phyloP scores from a whole-genome alignment of 1,140 invertebrate species.

The Apis cerana region DNA sequence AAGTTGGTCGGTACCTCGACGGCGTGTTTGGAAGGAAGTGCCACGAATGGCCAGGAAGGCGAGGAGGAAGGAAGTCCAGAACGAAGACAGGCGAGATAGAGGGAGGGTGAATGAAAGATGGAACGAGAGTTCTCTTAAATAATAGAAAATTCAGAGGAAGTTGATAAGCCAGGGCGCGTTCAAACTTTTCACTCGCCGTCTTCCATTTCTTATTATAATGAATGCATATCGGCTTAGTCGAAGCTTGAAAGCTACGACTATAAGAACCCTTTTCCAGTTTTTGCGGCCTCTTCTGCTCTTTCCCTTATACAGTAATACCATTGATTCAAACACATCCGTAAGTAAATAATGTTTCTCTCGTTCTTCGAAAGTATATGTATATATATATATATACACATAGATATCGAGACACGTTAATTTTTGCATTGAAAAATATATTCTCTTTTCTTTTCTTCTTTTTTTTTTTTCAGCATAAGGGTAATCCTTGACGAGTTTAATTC shows the following conservation, averaged over 20 bases:
- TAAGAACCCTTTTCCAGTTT: slow-evolving; percentile 76
- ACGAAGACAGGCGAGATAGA: slow-evolving; percentile 44
- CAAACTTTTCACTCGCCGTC: slow-evolving; percentile 80
- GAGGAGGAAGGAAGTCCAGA: slow-evolving; percentile 39
- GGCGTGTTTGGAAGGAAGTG: slow-evolving; percentile 13
- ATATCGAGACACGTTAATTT: no score
- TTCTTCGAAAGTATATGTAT: no score
- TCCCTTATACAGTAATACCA: slow-evolving; percentile 2
- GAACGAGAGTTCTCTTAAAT: slow-evolving; percentile 76
- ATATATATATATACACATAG: no score
- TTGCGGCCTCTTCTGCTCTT: slow-evolving; percentile 50
- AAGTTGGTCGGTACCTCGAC: slow-evolving; percentile 67
- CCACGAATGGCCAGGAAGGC: slow-evolving; percentile 35
- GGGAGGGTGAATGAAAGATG: slow-evolving; percentile 40
- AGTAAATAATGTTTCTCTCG: neutral
- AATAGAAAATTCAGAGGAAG: slow-evolving; percentile 80
- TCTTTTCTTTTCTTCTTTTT: neutral
- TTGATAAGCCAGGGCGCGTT: slow-evolving; percentile 78
- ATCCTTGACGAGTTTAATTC: slow-evolving; percentile 58
- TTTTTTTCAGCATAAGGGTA: slow-evolving; percentile 1
- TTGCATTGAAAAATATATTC: no score
- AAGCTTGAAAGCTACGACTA: slow-evolving; percentile 68
- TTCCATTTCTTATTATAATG: slow-evolving; percentile 81
- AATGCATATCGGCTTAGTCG: slow-evolving; percentile 81
- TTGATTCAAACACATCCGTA: neutral